These are phyloP conservation scores for Bruchidius siliquastri DNA, from an alignment of 2,888 invertebrate genomes.

Conservation along the genomic window DNA sequence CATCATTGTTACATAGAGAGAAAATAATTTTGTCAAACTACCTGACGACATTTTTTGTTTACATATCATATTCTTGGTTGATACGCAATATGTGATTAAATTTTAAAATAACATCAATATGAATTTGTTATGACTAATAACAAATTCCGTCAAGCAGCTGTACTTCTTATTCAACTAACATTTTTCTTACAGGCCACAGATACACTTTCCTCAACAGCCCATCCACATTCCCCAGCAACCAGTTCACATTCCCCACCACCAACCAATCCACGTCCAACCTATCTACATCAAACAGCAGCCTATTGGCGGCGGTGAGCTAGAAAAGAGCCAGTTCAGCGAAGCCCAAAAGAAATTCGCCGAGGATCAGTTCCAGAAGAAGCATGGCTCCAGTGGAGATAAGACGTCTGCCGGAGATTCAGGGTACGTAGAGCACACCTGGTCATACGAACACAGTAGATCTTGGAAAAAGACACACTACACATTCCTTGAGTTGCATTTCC, in stretches of 20 bases:
- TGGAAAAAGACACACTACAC: background rate
- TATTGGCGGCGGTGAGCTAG: slow-evolving; percentile 46
- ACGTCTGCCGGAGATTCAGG: slow-evolving; percentile 56
- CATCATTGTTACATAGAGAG: too few species aligned
- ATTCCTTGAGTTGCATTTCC: background rate
- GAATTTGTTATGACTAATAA: too few species aligned
- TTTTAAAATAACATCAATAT: too few species aligned
- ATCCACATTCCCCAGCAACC: background rate
- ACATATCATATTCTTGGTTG: too few species aligned
- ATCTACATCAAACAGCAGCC: background rate
- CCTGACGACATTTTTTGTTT: too few species aligned
- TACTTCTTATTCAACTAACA: background rate
- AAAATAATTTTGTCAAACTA: too few species aligned
- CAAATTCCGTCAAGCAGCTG: too few species aligned
- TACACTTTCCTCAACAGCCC: background rate
- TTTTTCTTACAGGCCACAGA: background rate
- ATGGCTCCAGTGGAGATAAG: slow-evolving; percentile 54
- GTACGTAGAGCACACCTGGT: slow-evolving; percentile 8
- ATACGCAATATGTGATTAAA: too few species aligned
- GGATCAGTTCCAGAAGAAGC: slow-evolving; percentile 50
- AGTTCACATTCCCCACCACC: background rate
- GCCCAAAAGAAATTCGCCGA: slow-evolving; percentile 56
- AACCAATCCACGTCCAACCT: background rate
- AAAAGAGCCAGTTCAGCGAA: slow-evolving; percentile 55
- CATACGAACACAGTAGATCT: background rate